Evolutionary conservation across 2,113 vertebrate genomes (phyloP), one percentile per base, ranked within the genome.

Genomic region (Apeltes quadracus): DNA sequence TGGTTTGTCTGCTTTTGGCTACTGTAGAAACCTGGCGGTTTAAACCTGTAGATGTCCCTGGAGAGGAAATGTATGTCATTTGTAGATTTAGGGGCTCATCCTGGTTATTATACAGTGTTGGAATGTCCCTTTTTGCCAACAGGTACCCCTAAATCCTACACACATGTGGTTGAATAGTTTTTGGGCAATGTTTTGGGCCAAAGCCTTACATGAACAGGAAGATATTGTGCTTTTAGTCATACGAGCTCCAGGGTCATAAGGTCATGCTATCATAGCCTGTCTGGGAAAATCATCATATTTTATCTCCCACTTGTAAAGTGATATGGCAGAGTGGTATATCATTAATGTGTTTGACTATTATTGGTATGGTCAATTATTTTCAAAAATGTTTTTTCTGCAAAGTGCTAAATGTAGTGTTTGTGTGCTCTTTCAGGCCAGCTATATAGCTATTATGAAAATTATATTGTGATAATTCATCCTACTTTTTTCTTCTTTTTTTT

Each of bases 221-320:
- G 10, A 38, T 50, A 2, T 56, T 74, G 69, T 73, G 39, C 5
- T 57, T 74, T 72, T 38, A 69, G 57, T 15, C 13, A 23, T 36
- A n/a, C 23, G 16, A 63, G 13, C 65, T 56, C 34, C 10, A 12
- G 25, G 14, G 64, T 29, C 53, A 23, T 44, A 10, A 10, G 8
- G 29, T 44, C 67, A 13, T 50, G 8, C n/a, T 2, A 0, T 3
- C 8, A 34, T 46, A 22, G 39, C 16, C 10, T 61, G 41, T n/a
- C 63, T 79, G 79, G 75, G 75, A 81, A 78, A 15, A 43, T 27
- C 7, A 78, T 84, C 15, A 55, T 55, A 48, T 81, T 65, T 59
- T 61, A 48, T 50, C 12, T 78, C 55, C 55, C 50, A 48, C 69
- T 62, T 66, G 7, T 15, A 54, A 62, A 78, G 65, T 68, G 7